Evolutionary conservation across 2,113 vertebrate species (phyloP).

Genomic region (Paracanthobrama guichenoti): DNA sequence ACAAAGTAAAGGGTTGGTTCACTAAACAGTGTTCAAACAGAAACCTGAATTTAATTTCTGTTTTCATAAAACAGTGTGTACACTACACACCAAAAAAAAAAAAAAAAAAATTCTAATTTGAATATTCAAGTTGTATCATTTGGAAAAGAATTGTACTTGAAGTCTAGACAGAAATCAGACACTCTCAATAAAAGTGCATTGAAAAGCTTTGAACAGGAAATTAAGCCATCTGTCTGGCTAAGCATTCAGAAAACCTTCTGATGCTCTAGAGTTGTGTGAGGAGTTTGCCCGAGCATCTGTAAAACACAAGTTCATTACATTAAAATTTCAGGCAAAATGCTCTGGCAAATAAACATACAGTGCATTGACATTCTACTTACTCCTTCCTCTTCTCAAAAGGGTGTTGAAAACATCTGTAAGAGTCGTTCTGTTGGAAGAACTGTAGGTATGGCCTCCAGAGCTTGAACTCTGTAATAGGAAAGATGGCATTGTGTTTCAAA

Average conservation of each 20-base stretch:
- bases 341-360: neutral
- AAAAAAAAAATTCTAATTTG: no score
- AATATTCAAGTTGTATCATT: neutral
- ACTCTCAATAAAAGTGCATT: neutral
- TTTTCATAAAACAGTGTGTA: neutral
- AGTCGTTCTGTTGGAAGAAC: slow-evolving; percentile 14
- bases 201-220: neutral
- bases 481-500: neutral
- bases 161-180: neutral
- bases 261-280: neutral
- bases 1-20: neutral
- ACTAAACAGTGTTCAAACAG: neutral
- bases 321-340: neutral
- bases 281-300: neutral
- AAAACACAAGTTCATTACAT: slow-evolving; percentile 10
- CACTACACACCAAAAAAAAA: neutral
- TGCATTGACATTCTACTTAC: neutral
- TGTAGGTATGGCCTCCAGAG: no score
- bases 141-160: neutral
- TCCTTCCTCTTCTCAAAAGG: neutral
- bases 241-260: neutral
- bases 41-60: neutral
- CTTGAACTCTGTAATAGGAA: neutral
- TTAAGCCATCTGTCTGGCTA: neutral
- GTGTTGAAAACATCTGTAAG: neutral